Conservation (phyloP, 2,113 vertebrate species). For the Lophius piscatorius region DNA sequence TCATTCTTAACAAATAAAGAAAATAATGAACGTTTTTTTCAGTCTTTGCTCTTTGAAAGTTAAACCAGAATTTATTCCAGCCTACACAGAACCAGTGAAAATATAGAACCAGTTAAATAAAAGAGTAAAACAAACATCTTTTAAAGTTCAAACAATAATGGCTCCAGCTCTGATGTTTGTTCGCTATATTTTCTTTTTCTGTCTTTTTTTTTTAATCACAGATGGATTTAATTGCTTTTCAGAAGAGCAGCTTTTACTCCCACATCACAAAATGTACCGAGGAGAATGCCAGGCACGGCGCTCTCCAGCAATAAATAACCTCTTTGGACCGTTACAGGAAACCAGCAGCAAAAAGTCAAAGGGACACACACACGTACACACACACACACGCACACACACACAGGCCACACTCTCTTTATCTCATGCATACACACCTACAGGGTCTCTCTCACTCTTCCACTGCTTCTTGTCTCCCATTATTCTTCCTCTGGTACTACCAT, state of each 20-base stretch:
- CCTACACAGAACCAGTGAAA: not conserved
- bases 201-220: slow-evolving; percentile 15
- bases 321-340: slow-evolving; percentile 61
- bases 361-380: slow-evolving; percentile 13
- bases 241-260: slow-evolving; percentile 72
- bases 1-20: no score
- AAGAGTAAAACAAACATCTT: no score
- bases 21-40: no score
- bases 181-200: no score
- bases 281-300: slow-evolving; percentile 70
- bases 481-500: no score
- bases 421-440: slow-evolving; percentile 1
- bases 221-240: slow-evolving; percentile 73
- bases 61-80: not conserved
- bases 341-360: slow-evolving; percentile 45
- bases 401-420: not conserved
- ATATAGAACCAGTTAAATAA: no score
- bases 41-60: not conserved
- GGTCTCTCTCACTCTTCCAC: slow-evolving; percentile 21
- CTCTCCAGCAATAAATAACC: slow-evolving; percentile 69
- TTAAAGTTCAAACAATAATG: no score
- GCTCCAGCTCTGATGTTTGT: no score
- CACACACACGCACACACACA: slow-evolving; percentile 2
- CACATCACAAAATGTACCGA: slow-evolving; percentile 74
- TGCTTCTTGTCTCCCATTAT: no score